Conservation (phyloP, 2,797 vertebrate species). For the Nannoperca obscura region DNA sequence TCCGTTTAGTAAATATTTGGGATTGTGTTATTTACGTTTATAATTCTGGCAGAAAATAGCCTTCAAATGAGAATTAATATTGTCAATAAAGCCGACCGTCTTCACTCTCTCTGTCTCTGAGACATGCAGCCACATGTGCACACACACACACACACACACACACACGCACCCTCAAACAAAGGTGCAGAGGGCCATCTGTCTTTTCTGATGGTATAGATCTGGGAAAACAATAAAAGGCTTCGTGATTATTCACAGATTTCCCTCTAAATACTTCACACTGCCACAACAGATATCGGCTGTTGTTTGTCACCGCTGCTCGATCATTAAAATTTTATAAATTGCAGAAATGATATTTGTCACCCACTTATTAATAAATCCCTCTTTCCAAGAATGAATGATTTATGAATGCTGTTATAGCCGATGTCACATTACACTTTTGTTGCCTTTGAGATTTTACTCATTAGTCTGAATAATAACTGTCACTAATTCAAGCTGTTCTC, state of each 20-base stretch:
- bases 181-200: slow-evolving; percentile 78
- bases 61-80: slow-evolving; percentile 34
- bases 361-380: slow-evolving; percentile 58
- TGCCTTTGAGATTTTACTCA: slow-evolving; percentile 85
- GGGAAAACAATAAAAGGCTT: slow-evolving; percentile 71
- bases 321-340: slow-evolving; percentile 43
- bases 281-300: slow-evolving; percentile 28
- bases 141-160: slow-evolving; percentile 43
- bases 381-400: slow-evolving; percentile 73
- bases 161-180: slow-evolving; percentile 54
- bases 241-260: slow-evolving; percentile 73
- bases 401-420: slow-evolving; percentile 77
- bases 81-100: slow-evolving; percentile 35
- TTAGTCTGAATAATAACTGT: slow-evolving; percentile 89
- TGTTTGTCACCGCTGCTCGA: slow-evolving; percentile 11
- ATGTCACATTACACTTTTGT: slow-evolving; percentile 83
- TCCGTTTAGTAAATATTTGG: background rate
- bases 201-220: slow-evolving; percentile 71
- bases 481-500: slow-evolving; percentile 87
- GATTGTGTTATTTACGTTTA: slow-evolving; percentile 17
- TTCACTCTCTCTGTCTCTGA: slow-evolving; percentile 21
- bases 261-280: slow-evolving; percentile 28
- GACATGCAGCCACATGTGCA: slow-evolving; percentile 8
- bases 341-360: slow-evolving; percentile 54
- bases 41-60: background rate